Base-by-base conservation (phyloP, 1,140 invertebrate species). In the Drosophila yakuba region DNA sequence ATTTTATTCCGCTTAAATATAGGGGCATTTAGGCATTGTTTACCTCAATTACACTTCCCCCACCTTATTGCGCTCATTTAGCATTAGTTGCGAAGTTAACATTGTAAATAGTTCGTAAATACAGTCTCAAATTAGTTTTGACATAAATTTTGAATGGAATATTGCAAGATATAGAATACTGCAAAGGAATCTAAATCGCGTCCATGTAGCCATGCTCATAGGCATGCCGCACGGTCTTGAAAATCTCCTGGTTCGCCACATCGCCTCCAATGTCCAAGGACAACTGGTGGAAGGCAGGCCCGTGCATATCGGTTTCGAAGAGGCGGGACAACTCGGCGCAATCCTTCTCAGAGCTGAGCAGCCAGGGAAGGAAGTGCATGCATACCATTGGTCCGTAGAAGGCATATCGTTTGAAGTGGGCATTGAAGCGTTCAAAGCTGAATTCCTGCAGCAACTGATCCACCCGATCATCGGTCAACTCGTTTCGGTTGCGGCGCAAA, bases 301-400 rank as follows among this genome's bases (percentile, higher is more conserved):
- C 58, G 6, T 90, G 75, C 79, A 92, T 84, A 66, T 91, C 78
- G 23, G 71, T 80, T 41, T 90, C 90, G n/a, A 92, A 92, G 20
- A 85, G 62, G 11, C 86, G 51, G 2, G 91, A 88, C 0, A 92
- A 52, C n/a, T 66, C 47, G 0, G 58, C 76, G 25, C 88, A 91
- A 11, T 92, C 91, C 11, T 51, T 35, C 8, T 85, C 75, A 10
- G 6, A 66, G 69, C 81, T 78, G 12, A 84, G 39, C 14, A 92
- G 64, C 90, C 91, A 92, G n/a, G 91, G 91, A 57, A 91, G 50
- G n/a, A 92, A 92, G 52, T 92, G 91, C 54, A 91, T 76, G 52
- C 84, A 83, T 41, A 92, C 59, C 62, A 92, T 55, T 0, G 71
- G 64, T 1, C 91, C 91, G 45, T 92, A 92, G 41, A 92, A 80